Percentiles rank a stretch among this genome's conserved stretches.
phyloP scores from a whole-genome alignment of 2,797 vertebrate genomes.

The Parauchenoglanis ngamensis region DNA sequence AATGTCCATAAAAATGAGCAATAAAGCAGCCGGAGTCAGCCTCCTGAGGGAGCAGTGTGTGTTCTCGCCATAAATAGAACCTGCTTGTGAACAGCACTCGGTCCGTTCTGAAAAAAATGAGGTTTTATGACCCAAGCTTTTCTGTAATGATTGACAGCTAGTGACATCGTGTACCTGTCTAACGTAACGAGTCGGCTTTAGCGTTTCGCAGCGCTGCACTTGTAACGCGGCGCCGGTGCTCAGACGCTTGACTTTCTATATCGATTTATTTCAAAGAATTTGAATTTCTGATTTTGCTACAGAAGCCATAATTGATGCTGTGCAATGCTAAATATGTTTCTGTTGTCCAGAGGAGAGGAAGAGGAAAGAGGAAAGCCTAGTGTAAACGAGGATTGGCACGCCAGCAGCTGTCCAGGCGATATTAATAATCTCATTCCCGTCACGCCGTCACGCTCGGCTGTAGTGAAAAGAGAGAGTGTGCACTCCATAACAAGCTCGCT shows the following conservation, averaged over 20 bases:
- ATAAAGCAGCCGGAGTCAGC: constrained; percentile 39
- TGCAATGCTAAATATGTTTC: constrained; percentile 43
- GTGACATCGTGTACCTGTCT: constrained; percentile 22
- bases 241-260: constrained; percentile 12
- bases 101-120: background rate
- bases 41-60: constrained; percentile 26
- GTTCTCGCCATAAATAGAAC: constrained; percentile 21
- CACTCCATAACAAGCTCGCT: constrained; percentile 30
- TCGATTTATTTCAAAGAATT: constrained; percentile 39
- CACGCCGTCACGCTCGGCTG: constrained; percentile 28
- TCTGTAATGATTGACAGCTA: constrained; percentile 38
- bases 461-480: constrained; percentile 9
- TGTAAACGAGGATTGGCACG: background rate
- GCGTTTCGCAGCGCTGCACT: constrained; percentile 6
- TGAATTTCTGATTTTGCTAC: constrained; percentile 2
- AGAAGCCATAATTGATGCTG: constrained; percentile 48
- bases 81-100: constrained; percentile 7
- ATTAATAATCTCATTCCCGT: constrained; percentile 49
- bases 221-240: constrained; percentile 20
- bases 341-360: constrained; percentile 34
- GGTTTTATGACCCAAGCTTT: background rate
- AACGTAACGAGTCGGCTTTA: constrained; percentile 28
- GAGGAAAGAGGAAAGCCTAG: constrained; percentile 3
- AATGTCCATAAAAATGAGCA: constrained; percentile 49
- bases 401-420: constrained; percentile 25